A percentile compares a stretch with the other conserved stretches of the same genome.
phyloP scores from a whole-genome alignment of 2,113 vertebrate species.

The Capreolus pygargus region DNA sequence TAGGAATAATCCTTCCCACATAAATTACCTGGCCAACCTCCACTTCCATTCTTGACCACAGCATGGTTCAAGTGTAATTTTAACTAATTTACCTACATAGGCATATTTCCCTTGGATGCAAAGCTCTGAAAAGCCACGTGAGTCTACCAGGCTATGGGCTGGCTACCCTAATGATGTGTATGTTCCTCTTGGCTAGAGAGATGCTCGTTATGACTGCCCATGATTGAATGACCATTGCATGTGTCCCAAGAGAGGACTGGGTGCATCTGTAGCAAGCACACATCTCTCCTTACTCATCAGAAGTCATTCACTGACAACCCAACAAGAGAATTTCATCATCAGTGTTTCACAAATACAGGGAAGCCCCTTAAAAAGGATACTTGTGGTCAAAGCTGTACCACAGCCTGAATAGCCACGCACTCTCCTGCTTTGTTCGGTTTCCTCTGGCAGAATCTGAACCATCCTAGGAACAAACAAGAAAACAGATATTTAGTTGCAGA shows the following conservation, averaged over 20 bases:
- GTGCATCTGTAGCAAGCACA: background rate
- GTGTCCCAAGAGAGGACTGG: background rate
- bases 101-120: background rate
- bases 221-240: background rate
- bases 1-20: background rate
- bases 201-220: background rate
- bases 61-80: background rate
- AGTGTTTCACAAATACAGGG: background rate
- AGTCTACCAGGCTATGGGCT: background rate
- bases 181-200: background rate
- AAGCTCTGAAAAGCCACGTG: background rate
- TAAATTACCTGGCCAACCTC: background rate
- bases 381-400: slow-evolving; percentile 99
- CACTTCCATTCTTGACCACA: background rate
- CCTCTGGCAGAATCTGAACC: slow-evolving; percentile 81
- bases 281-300: background rate
- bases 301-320: background rate
- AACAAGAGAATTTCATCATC: background rate
- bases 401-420: slow-evolving; percentile 96
- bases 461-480: slow-evolving; percentile 77
- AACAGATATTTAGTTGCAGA: slow-evolving; percentile 52
- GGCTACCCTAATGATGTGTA: background rate
- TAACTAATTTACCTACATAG: slow-evolving; percentile 15
- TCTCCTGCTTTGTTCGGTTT: slow-evolving; percentile 96
- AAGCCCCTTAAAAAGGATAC: slow-evolving; percentile 90